These are phyloP conservation scores for Alviniconcha marisindica DNA, from an alignment of 1,140 invertebrate genomes.

Conservation along the genomic window DNA sequence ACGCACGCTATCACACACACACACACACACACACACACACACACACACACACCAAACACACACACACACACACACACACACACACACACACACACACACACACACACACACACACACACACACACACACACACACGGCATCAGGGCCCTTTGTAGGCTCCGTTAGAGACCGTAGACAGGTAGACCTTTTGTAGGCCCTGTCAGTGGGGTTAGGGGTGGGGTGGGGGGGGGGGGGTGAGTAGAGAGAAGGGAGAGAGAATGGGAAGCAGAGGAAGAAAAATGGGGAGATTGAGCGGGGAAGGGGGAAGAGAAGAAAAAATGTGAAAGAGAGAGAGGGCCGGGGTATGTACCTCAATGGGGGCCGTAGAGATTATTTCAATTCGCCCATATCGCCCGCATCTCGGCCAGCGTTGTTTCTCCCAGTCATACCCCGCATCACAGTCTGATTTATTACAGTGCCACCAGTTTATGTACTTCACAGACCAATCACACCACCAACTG, in stretches of 20 bases:
- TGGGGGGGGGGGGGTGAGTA: not conserved
- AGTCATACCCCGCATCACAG: too few relatives aligned
- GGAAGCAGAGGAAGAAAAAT: too few relatives aligned
- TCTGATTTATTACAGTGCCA: too few relatives aligned
- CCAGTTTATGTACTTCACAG: too few relatives aligned
- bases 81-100: not conserved
- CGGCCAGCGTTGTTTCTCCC: too few relatives aligned
- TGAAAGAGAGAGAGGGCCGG: not conserved
- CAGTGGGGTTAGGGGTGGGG: not conserved
- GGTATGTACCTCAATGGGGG: not conserved
- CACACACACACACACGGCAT: not conserved
- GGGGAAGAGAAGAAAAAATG: too few relatives aligned
- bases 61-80: not conserved
- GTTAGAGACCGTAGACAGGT: too few relatives aligned
- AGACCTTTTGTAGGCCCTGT: not conserved
- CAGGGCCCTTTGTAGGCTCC: not conserved
- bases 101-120: not conserved
- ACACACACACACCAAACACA: slow-evolving; percentile 11
- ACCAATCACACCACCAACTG: too few relatives aligned
- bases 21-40: not conserved
- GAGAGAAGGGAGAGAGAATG: not conserved
- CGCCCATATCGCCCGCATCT: too few relatives aligned
- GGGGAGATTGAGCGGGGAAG: too few relatives aligned
- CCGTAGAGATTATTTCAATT: too few relatives aligned
- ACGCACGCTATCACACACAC: slow-evolving; percentile 10